These are phyloP conservation scores for Nemopilema nomurai DNA, from an alignment of 30 jellyfish, hydroid and myxozoan genomes.

Conservation along the genomic window DNA sequence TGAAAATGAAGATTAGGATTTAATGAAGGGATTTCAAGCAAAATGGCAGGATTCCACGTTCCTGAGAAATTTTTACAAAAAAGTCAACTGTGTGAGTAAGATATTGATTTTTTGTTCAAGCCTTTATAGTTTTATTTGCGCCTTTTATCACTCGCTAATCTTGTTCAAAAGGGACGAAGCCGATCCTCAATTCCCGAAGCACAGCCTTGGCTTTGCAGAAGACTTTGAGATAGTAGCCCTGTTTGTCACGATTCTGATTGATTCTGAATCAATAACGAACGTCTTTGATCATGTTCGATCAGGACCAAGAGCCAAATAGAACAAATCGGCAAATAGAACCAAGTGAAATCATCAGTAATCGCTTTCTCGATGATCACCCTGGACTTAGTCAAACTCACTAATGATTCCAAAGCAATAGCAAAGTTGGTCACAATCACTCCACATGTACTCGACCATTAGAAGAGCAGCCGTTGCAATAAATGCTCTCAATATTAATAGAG, in stretches of 20 bases:
- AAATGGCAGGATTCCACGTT: slow-evolving; percentile 4
- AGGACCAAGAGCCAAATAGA: too few species aligned
- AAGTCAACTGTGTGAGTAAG: neutral
- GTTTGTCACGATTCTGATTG: too few species aligned
- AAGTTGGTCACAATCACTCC: too few species aligned
- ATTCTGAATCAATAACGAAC: neutral
- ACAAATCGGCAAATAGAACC: too few species aligned
- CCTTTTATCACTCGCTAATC: neutral
- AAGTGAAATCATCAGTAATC: too few species aligned
- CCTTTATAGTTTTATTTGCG: neutral
- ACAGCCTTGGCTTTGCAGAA: neutral
- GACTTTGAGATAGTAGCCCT: neutral
- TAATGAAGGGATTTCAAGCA: neutral
- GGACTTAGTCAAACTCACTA: too few species aligned
- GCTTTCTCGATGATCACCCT: too few species aligned
- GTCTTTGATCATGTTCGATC: too few species aligned
- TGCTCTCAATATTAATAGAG: too few species aligned
- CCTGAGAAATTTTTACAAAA: slow-evolving; percentile 8
- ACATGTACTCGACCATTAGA: too few species aligned
- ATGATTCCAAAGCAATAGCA: too few species aligned
- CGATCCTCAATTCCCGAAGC: neutral
- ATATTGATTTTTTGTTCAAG: neutral
- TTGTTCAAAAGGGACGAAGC: neutral
- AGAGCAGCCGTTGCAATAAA: too few species aligned
- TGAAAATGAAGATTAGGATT: neutral